Evolutionary conservation across 2,797 vertebrate species (phyloP), one percentile per base, ranked within the genome.

Genomic region (Hephaestus fuliginosus): DNA sequence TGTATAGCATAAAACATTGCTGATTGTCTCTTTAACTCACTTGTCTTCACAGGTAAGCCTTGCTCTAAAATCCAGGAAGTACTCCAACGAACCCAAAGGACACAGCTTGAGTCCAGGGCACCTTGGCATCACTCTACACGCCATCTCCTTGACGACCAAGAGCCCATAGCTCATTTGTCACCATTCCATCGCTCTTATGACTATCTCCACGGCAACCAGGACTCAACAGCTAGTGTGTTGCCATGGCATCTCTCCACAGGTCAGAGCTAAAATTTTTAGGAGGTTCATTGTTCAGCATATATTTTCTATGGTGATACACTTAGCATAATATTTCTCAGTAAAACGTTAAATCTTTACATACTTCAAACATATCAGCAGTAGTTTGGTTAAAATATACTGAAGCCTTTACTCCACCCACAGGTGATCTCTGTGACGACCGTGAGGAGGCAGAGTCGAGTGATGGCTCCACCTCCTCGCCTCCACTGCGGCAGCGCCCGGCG

Each of bases 61-160:
- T 18, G 89, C 85, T 56, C 89, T 85, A 82, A 90, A 89, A 11
- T 91, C 86, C 91, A 93, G 88, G 77, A 84, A 3, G 80, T 39
- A 6, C 66, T 90, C 0, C 80, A 46, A n/a, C 77, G 12, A 6
- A 49, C 95, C 90, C 74, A 92, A 70, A 55, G 96, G 88, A 77
- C 93, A 87, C 86, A 83, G 86, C 0, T 76, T 36, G 85, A 95
- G 88, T 71, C 70, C 18, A 7, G 12, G 0, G 10, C 12, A 0
- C 67, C 89, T 0, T 70, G 85, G 85, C 90, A 92, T 57, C 88
- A 69, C 51, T 95, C 93, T 1, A 83, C 85, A 0, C 90, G 88
- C 18, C 33, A 84, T 69, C 90, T 93, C 43, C 70, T 30, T 8
- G 75, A 78, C 0, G 17, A 83, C 0, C 84, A 83, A 36, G 49